A percentile compares a stretch with the other conserved stretches of the same genome.
These are phyloP conservation scores for Dasypogon diadema DNA, from an alignment of 2,888 invertebrate species.

Conservation along the genomic window DNA sequence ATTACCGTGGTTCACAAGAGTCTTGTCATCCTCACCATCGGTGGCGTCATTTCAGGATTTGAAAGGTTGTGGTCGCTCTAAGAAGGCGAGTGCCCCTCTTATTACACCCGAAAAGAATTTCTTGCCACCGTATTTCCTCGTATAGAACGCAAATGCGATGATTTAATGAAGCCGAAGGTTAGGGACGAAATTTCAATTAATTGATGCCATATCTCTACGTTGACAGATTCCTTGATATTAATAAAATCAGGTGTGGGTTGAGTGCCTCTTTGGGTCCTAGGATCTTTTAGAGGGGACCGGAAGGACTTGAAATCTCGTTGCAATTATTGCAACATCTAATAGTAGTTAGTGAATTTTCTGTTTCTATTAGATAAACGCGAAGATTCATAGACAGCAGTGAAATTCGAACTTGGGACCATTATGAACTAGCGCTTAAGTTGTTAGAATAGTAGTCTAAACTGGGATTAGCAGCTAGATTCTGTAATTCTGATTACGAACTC, in stretches of 20 bases:
- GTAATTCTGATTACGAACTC: too few species aligned
- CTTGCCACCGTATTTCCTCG: background rate
- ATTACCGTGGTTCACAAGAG: slow-evolving; percentile 35
- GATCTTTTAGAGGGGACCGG: too few species aligned
- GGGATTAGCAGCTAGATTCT: too few species aligned
- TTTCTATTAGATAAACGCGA: too few species aligned
- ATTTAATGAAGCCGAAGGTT: slow-evolving; percentile 17
- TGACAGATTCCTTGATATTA: slow-evolving; percentile 59
- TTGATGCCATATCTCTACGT: slow-evolving; percentile 60
- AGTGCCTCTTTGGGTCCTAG: slow-evolving; percentile 53
- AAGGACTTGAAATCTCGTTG: too few species aligned
- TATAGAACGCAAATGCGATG: slow-evolving; percentile 8
- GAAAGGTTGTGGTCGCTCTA: slow-evolving; percentile 6
- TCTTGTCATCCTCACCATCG: slow-evolving; percentile 36
- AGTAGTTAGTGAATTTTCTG: too few species aligned
- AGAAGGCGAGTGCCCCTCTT: slow-evolving; percentile 16
- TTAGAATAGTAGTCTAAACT: too few species aligned
- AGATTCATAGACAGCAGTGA: too few species aligned
- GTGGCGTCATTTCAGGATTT: slow-evolving; percentile 50
- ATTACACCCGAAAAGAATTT: slow-evolving; percentile 9
- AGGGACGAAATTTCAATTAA: slow-evolving; percentile 60
- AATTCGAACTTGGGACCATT: too few species aligned
- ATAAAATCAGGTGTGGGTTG: slow-evolving; percentile 57
- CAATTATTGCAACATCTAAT: too few species aligned
- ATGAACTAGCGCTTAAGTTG: too few species aligned